These are phyloP conservation scores for Leucoraja erinaceus DNA, from an alignment of 2,113 vertebrate genomes.

Conservation along the genomic window DNA sequence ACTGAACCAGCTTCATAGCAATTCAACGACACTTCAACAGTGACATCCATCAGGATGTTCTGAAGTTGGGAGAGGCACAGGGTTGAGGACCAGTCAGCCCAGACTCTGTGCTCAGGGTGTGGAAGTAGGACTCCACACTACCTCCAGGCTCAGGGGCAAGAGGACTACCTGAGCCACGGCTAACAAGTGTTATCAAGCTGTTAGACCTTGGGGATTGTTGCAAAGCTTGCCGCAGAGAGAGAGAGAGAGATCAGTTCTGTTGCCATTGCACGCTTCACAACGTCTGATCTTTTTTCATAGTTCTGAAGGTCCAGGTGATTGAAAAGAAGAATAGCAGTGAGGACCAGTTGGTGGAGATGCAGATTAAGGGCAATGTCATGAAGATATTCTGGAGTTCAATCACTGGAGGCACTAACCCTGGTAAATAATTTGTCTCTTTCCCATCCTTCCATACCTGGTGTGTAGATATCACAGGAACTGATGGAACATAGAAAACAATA, in stretches of 20 bases:
- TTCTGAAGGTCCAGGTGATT: not conserved
- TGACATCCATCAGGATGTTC: too few species aligned
- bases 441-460: not conserved
- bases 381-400: not conserved
- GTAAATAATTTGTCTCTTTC: not conserved
- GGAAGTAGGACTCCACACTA: too few species aligned
- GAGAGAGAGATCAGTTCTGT: not conserved
- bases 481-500: not conserved
- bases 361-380: not conserved
- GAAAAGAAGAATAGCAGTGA: not conserved
- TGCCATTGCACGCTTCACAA: not conserved
- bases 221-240: too few species aligned
- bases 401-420: not conserved
- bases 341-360: not conserved
- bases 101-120: too few species aligned
- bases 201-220: too few species aligned
- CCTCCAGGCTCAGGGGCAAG: too few species aligned
- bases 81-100: too few species aligned
- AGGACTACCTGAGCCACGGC: too few species aligned
- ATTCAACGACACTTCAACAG: too few species aligned
- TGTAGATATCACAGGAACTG: not conserved
- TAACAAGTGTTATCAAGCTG: too few species aligned
- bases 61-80: too few species aligned
- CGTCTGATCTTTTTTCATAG: not conserved
- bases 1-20: too few species aligned